These are phyloP conservation scores for Phyto melanocephala DNA, from an alignment of 2,888 invertebrate species.

Conservation along the genomic window DNA sequence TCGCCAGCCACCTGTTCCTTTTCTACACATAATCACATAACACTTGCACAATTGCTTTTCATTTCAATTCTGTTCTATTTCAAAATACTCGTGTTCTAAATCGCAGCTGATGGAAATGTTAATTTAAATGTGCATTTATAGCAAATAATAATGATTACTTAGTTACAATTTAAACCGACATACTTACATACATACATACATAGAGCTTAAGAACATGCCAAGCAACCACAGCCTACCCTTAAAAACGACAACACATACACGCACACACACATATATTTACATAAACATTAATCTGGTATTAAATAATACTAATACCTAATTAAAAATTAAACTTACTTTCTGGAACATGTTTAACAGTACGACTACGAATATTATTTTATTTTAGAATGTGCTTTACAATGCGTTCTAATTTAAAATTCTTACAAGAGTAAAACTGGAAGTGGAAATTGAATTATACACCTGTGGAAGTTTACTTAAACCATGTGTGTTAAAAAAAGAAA, in stretches of 20 bases:
- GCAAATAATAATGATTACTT: neutral
- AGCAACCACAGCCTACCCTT: constrained; percentile 17
- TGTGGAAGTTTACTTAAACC: neutral
- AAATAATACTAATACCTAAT: constrained; percentile 38
- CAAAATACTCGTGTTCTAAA: neutral
- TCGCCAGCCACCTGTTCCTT: constrained; percentile 8
- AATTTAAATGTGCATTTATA: neutral
- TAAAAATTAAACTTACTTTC: constrained; percentile 44
- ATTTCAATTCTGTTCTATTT: too few species aligned
- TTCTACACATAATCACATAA: neutral
- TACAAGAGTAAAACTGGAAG: constrained; percentile 7
- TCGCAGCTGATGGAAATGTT: neutral
- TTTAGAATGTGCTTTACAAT: constrained; percentile 12
- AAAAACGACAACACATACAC: neutral
- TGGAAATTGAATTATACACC: constrained; percentile 17
- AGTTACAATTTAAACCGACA: neutral
- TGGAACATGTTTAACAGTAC: neutral
- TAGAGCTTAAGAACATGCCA: neutral
- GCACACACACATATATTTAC: neutral
- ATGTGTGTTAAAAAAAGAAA: neutral
- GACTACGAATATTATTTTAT: neutral
- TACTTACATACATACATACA: too few species aligned
- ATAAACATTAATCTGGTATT: constrained; percentile 44
- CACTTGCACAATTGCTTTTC: neutral
- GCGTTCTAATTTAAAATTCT: constrained; percentile 48